Evolutionary conservation across 2,113 vertebrate species (phyloP).

Genomic region (Dendropsophus ebraccatus): DNA sequence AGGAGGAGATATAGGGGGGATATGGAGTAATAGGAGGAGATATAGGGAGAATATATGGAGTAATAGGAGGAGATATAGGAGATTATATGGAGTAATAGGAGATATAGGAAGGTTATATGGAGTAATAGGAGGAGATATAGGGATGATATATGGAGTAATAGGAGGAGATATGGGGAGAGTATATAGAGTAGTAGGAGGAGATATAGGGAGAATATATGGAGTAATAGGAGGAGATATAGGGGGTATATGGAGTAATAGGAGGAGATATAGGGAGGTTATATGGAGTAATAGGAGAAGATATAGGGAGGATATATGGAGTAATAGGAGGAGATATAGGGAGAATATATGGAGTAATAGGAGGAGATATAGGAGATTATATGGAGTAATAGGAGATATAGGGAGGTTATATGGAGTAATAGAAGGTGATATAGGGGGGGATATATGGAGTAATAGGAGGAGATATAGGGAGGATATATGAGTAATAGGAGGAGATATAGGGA

Average conservation of each 20-base stretch:
- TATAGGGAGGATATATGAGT: not conserved
- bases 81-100: not conserved
- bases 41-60: not conserved
- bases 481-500: not conserved
- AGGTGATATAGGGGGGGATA: not conserved
- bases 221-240: not conserved
- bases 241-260: not conserved
- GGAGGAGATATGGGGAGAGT: not conserved
- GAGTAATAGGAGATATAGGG: slow-evolving; percentile 1
- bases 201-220: not conserved
- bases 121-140: not conserved
- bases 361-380: not conserved
- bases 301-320: not conserved
- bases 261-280: slow-evolving; percentile 1
- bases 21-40: slow-evolving; percentile 6
- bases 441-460: not conserved
- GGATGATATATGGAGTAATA: no score
- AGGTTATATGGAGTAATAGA: not conserved
- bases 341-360: not conserved
- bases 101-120: not conserved
- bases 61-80: not conserved
- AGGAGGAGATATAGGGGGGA: not conserved
- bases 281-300: slow-evolving; percentile 29
- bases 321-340: no score
- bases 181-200: not conserved